These are phyloP conservation scores for Oreochromis aureus DNA, from an alignment of 2,113 vertebrate species.

Conservation along the genomic window DNA sequence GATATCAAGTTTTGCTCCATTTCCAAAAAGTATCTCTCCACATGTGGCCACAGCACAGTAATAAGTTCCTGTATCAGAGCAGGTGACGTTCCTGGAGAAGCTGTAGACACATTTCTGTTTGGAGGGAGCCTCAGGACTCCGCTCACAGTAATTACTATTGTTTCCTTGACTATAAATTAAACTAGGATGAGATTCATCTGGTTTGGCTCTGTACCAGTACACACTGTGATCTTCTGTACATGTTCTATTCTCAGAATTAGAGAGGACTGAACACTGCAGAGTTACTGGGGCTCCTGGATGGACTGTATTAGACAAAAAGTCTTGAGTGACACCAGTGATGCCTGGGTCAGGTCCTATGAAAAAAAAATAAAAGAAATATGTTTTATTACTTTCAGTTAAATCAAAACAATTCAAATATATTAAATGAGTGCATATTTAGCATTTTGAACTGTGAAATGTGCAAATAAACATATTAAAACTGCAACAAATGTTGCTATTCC, in stretches of 20 bases:
- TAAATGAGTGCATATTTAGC: too few relatives aligned
- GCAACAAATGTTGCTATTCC: too few relatives aligned
- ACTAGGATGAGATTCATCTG: neutral
- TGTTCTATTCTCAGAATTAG: neutral
- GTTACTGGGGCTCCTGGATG: neutral
- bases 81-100: too few relatives aligned
- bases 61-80: too few relatives aligned
- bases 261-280: neutral
- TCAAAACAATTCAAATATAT: too few relatives aligned
- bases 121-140: neutral
- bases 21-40: too few relatives aligned
- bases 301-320: neutral
- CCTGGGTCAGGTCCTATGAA: neutral
- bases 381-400: neutral
- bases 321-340: neutral
- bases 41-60: too few relatives aligned
- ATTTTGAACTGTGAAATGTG: too few relatives aligned
- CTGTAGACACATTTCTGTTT: too few relatives aligned
- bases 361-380: neutral
- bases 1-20: too few relatives aligned
- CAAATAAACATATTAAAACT: too few relatives aligned
- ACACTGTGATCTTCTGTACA: neutral
- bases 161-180: neutral
- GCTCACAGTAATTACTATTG: neutral
- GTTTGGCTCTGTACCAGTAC: neutral